Evolutionary conservation across 1,140 invertebrate genomes (phyloP), one percentile per base, ranked within the genome.

Genomic region (Latrodectus geometricus): DNA sequence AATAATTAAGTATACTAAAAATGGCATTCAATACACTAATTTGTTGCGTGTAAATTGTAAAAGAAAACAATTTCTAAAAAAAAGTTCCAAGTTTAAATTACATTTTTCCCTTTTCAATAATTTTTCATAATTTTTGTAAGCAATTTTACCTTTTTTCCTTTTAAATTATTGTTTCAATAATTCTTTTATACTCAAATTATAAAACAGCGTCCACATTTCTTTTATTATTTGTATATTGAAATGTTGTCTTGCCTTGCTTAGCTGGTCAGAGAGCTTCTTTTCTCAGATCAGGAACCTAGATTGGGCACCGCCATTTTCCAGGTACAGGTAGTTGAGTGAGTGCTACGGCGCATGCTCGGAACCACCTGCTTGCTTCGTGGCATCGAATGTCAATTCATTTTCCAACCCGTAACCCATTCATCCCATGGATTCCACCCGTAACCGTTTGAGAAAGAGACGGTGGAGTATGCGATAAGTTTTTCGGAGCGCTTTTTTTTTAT

Each of bases 351-450:
- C 83, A 76, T 85, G 83, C 74, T 73, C 83, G 20, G 20, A 77
- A 77, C 83, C 83, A 77, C 83, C 83, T 77, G 83, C 83, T 77
- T 56, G 83, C 83, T 85, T 85, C 50, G 48, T 66, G 65, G 65
- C 74, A 85, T 56, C 75, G 83, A 86, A 86, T 76, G 83, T 76
- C 75, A 78, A 86, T 86, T 86, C 75, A 70, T 84, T 20, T 77
- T 78, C 61, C 56, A 23, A 49, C 77, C 35, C 65, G 14, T 79
- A 68, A 70, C 69, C 78, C 78, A 81, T 81, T 81, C 78, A 81
- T 81, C 78, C 78, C 52, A 14, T 17, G 4, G 69, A 21, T 81
- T 61, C 54, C 54, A 56, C 66, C 56, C 83, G 9, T 17, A 69
- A 70, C 66, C 48, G 65, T 68, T 75, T 17, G 54, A 11, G 73